phyloP scores from a whole-genome alignment of 2,797 vertebrate species.

The Thalassophryne amazonica region DNA sequence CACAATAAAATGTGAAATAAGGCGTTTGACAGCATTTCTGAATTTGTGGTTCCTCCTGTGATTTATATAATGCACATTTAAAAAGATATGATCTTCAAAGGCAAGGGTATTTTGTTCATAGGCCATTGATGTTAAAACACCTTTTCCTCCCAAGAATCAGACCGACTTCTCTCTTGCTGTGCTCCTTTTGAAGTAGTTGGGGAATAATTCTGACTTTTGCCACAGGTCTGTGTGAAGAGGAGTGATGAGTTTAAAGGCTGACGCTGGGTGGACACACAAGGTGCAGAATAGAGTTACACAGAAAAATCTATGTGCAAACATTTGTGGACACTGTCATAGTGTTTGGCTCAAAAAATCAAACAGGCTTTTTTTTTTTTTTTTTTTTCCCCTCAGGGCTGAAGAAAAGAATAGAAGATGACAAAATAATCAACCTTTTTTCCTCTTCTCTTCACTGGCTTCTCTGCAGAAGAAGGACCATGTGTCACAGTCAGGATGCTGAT shows the following conservation, averaged over 20 bases:
- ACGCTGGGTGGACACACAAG: background rate
- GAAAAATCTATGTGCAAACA: slow-evolving; percentile 20
- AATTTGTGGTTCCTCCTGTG: too few relatives aligned
- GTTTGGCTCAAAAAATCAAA: slow-evolving; percentile 52
- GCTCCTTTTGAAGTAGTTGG: slow-evolving; percentile 13
- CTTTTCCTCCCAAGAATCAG: slow-evolving; percentile 25
- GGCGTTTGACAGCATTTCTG: slow-evolving; percentile 8
- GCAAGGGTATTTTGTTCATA: slow-evolving; percentile 15
- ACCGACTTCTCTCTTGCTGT: slow-evolving; percentile 17
- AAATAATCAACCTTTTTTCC: slow-evolving; percentile 52
- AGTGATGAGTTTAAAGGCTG: slow-evolving; percentile 16
- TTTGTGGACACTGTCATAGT: slow-evolving; percentile 7
- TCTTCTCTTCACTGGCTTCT: slow-evolving; percentile 33
- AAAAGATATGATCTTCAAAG: slow-evolving; percentile 18
- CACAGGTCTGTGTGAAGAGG: background rate
- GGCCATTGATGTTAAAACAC: slow-evolving; percentile 25
- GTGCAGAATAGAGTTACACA: slow-evolving; percentile 12
- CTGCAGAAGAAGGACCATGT: slow-evolving; percentile 47
- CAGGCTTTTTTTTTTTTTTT: slow-evolving; percentile 49
- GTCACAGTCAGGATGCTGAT: slow-evolving; percentile 42
- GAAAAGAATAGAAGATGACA: slow-evolving; percentile 51
- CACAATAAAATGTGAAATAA: too few relatives aligned
- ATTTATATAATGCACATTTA: too few relatives aligned
- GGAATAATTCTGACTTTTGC: slow-evolving; percentile 34
- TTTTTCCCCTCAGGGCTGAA: slow-evolving; percentile 30